Percentiles rank a stretch among this genome's conserved stretches.
Evolutionary conservation across 2,113 vertebrate species (phyloP).

Genomic region (Numenius arquata): DNA sequence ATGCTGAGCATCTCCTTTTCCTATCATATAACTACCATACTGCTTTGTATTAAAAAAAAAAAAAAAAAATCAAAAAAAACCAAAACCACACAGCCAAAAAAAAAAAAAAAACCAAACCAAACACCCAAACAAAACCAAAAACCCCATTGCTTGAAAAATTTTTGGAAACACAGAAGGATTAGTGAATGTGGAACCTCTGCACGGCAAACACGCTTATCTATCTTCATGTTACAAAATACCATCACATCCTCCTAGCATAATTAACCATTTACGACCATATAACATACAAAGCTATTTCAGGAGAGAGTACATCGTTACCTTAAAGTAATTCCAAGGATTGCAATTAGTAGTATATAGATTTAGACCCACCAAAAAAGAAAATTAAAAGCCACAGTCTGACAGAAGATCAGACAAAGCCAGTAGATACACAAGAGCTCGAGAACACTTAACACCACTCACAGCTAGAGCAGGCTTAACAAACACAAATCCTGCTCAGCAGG

Average conservation of each 20-base stretch:
- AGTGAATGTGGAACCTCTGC: background rate
- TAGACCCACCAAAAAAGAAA: background rate
- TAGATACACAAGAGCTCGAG: background rate
- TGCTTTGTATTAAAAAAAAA: background rate
- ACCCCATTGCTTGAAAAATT: background rate
- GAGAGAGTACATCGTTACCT: background rate
- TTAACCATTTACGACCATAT: background rate
- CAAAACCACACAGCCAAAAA: background rate
- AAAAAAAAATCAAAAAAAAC: background rate
- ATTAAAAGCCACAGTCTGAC: background rate
- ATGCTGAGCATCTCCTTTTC: background rate
- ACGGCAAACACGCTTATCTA: background rate
- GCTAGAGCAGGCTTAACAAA: background rate
- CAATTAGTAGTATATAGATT: background rate
- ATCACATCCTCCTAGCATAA: rapidly evolving
- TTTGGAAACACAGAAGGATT: background rate
- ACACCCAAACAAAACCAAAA: background rate
- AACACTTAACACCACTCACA: background rate
- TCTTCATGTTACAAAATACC: background rate
- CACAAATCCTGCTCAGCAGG: background rate
- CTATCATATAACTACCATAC: background rate
- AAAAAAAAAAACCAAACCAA: background rate
- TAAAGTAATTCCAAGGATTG: background rate
- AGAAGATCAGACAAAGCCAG: background rate
- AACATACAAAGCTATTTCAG: background rate